These are phyloP conservation scores for Epirrita christyi DNA, from an alignment of 2,888 invertebrate species.

Conservation along the genomic window DNA sequence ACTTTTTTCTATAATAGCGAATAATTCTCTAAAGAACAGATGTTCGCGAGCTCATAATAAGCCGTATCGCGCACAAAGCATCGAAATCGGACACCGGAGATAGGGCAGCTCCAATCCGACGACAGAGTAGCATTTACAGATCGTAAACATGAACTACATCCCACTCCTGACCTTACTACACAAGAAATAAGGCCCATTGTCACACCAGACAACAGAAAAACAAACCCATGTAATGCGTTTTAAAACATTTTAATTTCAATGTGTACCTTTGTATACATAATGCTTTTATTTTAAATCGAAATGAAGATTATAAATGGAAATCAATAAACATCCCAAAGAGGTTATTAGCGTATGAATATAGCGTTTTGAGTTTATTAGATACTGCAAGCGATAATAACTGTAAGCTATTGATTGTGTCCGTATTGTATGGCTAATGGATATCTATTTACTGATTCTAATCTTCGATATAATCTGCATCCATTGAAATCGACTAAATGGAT, in stretches of 20 bases:
- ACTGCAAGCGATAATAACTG: conserved; percentile 34
- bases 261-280: conserved; percentile 67
- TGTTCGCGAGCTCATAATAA: conserved; percentile 82
- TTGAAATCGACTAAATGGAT: conserved; percentile 67
- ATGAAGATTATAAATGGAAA: conserved; percentile 35
- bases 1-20: conserved; percentile 72
- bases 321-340: conserved; percentile 33
- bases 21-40: conserved; percentile 77
- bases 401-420: conserved; percentile 56
- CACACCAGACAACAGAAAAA: conserved; percentile 28
- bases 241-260: conserved; percentile 78
- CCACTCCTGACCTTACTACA: conserved; percentile 49
- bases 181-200: conserved; percentile 35
- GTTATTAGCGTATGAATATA: conserved; percentile 32
- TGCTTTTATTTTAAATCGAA: conserved; percentile 58
- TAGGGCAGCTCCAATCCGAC: conserved; percentile 72
- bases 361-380: conserved; percentile 23
- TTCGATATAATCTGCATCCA: conserved; percentile 68
- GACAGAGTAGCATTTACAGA: conserved; percentile 60
- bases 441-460: conserved; percentile 72
- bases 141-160: conserved; percentile 46
- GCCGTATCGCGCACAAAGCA: conserved; percentile 82
- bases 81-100: conserved; percentile 83
- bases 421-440: conserved; percentile 64
- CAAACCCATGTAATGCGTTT: conserved; percentile 46